phyloP scores from a whole-genome alignment of 92 coral and sea anemone species.

The Siderastrea radians region DNA sequence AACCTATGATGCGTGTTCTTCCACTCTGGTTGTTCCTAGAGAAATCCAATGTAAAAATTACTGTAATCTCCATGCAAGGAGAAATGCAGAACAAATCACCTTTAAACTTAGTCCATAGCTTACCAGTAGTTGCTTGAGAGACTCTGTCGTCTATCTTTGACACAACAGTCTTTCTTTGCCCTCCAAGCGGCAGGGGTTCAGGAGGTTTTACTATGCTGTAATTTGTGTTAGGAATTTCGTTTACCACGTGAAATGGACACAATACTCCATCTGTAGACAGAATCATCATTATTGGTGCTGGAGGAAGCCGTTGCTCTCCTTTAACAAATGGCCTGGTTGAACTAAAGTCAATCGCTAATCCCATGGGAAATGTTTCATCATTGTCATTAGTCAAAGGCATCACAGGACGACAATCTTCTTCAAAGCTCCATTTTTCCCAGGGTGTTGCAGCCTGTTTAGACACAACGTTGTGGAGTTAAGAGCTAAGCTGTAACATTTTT shows the following conservation, averaged over 20 bases:
- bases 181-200: constrained; percentile 75
- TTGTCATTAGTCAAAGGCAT: constrained; percentile 86
- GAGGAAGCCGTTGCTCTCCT: constrained; percentile 86
- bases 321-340: constrained; percentile 51
- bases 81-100: too few relatives aligned
- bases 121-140: not conserved
- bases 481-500: too few relatives aligned
- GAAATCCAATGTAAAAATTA: too few relatives aligned
- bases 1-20: too few relatives aligned
- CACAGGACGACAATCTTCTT: constrained; percentile 83
- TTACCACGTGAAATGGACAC: constrained; percentile 91
- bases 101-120: not conserved
- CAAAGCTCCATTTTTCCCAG: constrained; percentile 93
- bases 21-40: too few relatives aligned
- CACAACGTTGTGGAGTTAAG: not conserved
- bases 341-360: constrained; percentile 80
- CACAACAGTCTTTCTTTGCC: constrained; percentile 60
- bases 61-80: too few relatives aligned
- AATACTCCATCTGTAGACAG: constrained; percentile 94
- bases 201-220: constrained; percentile 71
- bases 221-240: constrained; percentile 76
- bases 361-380: constrained; percentile 95
- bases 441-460: constrained; percentile 8
- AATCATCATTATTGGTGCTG: constrained; percentile 89
- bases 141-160: not conserved